These are phyloP conservation scores for Drosophila nr. medialis DNA, from an alignment of 2,888 invertebrate genomes.

Conservation along the genomic window DNA sequence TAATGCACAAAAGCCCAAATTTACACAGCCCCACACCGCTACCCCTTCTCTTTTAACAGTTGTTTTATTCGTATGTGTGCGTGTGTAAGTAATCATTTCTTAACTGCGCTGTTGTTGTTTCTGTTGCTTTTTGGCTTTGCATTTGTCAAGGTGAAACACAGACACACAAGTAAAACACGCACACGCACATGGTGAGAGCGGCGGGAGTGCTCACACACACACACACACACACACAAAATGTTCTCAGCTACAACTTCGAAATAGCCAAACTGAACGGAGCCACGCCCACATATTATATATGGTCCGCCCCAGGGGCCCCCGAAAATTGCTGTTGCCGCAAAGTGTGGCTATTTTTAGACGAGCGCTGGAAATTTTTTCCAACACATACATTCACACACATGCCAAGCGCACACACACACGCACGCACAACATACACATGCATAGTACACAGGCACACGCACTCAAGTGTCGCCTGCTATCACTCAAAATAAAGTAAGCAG, in stretches of 20 bases:
- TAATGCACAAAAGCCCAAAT: slow-evolving; percentile 17
- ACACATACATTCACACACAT: slow-evolving; percentile 33
- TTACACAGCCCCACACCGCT: neutral
- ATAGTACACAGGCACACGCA: slow-evolving; percentile 12
- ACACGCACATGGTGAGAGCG: slow-evolving; percentile 30
- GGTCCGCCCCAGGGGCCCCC: slow-evolving; percentile 52
- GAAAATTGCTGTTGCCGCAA: slow-evolving; percentile 64
- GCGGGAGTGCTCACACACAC: slow-evolving; percentile 26
- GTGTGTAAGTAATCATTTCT: slow-evolving; percentile 49
- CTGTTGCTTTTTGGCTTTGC: slow-evolving; percentile 57
- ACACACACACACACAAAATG: neutral
- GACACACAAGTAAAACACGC: slow-evolving; percentile 21
- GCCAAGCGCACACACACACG: slow-evolving; percentile 23
- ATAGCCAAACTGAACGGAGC: slow-evolving; percentile 56
- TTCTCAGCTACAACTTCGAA: slow-evolving; percentile 50
- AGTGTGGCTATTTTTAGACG: slow-evolving; percentile 74
- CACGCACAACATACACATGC: slow-evolving; percentile 8
- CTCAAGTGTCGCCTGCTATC: slow-evolving; percentile 57
- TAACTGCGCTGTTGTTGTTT: slow-evolving; percentile 36
- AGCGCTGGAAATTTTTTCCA: slow-evolving; percentile 76
- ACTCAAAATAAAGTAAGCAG: slow-evolving; percentile 68
- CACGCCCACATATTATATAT: slow-evolving; percentile 60
- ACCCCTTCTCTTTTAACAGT: slow-evolving; percentile 18
- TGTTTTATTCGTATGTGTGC: slow-evolving; percentile 20
- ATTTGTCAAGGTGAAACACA: slow-evolving; percentile 72